These are phyloP conservation scores for Alitta virens DNA, from an alignment of 2,888 invertebrate genomes.

Conservation along the genomic window DNA sequence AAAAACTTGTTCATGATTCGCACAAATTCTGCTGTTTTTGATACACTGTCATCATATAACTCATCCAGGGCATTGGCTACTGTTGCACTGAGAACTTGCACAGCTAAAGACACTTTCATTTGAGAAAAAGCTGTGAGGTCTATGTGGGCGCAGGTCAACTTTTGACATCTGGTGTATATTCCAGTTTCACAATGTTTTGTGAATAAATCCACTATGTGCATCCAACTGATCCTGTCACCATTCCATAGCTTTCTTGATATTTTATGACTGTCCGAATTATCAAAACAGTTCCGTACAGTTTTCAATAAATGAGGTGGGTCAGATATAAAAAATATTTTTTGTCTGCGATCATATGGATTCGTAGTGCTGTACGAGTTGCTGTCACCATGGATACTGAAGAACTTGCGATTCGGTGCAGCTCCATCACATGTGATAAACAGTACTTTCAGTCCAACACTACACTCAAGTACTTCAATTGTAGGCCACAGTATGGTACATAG, in stretches of 20 bases:
- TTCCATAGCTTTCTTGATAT: constrained; percentile 4
- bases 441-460: neutral
- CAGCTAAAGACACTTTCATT: constrained; percentile 10
- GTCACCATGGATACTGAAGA: neutral
- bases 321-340: constrained; percentile 5
- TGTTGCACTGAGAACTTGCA: constrained; percentile 10
- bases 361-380: neutral
- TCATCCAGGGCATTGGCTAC: constrained; percentile 8
- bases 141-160: neutral
- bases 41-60: neutral
- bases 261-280: neutral
- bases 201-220: neutral
- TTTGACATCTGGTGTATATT: neutral
- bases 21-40: constrained; percentile 23
- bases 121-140: neutral
- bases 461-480: neutral
- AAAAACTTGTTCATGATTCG: constrained; percentile 25
- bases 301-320: constrained; percentile 8
- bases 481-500: constrained; percentile 1
- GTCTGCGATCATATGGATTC: neutral
- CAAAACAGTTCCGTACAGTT: constrained; percentile 2
- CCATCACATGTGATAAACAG: constrained; percentile 11
- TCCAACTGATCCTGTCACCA: constrained; percentile 3
- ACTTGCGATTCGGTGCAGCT: constrained; percentile 4
- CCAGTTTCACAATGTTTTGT: neutral